phyloP scores from a whole-genome alignment of 2,113 vertebrate species.

The Laticauda laticaudata region DNA sequence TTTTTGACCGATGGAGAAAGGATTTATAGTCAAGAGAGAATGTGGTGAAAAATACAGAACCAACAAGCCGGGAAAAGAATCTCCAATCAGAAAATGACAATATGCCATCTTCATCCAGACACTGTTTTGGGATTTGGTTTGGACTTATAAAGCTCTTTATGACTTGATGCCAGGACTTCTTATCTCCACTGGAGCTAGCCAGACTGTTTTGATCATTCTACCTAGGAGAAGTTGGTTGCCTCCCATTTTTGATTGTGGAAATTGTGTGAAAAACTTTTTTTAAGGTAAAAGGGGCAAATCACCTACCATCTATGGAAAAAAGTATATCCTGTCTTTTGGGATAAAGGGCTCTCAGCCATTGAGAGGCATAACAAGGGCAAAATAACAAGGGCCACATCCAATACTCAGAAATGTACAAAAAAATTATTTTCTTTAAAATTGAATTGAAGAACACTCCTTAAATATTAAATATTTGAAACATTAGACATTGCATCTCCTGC shows the following conservation, averaged over 20 bases:
- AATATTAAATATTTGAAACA: background rate
- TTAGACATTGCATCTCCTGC: background rate
- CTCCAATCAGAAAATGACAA: background rate
- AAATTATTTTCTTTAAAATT: background rate
- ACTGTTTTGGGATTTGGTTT: background rate
- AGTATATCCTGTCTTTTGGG: background rate
- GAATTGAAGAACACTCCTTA: background rate
- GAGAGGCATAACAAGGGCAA: background rate
- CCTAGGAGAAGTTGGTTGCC: background rate
- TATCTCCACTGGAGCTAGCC: too few species aligned
- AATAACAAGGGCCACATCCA: background rate
- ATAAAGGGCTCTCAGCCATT: background rate
- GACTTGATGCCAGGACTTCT: too few species aligned
- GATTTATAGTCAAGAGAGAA: too few species aligned
- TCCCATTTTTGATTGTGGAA: background rate
- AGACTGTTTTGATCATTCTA: too few species aligned
- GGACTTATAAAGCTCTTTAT: background rate
- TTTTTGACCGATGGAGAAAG: background rate
- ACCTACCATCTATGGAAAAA: background rate
- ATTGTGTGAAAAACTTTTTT: background rate
- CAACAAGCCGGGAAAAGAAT: too few species aligned
- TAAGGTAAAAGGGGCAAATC: background rate
- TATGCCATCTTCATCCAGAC: background rate
- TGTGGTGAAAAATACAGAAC: background rate
- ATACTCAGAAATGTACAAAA: background rate